Conservation (phyloP, 2,888 invertebrate genomes). For the Germaria angustata region DNA sequence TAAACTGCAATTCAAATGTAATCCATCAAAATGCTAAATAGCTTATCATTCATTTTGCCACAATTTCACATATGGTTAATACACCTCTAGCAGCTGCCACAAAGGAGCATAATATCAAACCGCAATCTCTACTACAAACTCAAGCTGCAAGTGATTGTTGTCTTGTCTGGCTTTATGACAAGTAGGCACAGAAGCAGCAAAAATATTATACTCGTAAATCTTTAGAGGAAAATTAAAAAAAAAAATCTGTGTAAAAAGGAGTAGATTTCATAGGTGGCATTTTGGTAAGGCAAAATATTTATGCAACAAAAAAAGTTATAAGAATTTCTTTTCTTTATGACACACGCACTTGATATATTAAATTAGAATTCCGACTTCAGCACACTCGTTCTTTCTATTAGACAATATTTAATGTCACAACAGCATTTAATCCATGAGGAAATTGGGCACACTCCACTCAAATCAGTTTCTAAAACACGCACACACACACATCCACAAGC, state of each 20-base stretch:
- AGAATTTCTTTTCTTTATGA: not conserved
- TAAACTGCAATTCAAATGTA: slow-evolving; percentile 58
- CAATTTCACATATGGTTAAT: slow-evolving; percentile 50
- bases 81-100: slow-evolving; percentile 24
- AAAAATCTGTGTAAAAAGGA: not conserved
- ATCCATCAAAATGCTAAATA: slow-evolving; percentile 65
- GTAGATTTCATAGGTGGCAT: slow-evolving; percentile 10
- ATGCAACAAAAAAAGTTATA: not conserved
- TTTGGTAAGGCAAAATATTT: not conserved
- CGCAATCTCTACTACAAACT: not conserved
- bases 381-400: not conserved
- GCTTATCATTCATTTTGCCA: slow-evolving; percentile 62
- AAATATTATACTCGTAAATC: slow-evolving; percentile 29
- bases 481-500: not conserved
- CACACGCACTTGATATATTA: not conserved
- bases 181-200: slow-evolving; percentile 19
- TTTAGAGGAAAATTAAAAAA: not conserved
- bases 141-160: slow-evolving; percentile 17
- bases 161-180: slow-evolving; percentile 38
- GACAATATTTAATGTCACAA: slow-evolving; percentile 45
- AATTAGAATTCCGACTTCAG: not conserved
- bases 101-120: slow-evolving; percentile 14
- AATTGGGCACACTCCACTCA: not conserved
- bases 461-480: slow-evolving; percentile 13
- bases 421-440: slow-evolving; percentile 22